Conservation (phyloP, 1,140 invertebrate genomes). For the Neodiprion lecontei region DNA sequence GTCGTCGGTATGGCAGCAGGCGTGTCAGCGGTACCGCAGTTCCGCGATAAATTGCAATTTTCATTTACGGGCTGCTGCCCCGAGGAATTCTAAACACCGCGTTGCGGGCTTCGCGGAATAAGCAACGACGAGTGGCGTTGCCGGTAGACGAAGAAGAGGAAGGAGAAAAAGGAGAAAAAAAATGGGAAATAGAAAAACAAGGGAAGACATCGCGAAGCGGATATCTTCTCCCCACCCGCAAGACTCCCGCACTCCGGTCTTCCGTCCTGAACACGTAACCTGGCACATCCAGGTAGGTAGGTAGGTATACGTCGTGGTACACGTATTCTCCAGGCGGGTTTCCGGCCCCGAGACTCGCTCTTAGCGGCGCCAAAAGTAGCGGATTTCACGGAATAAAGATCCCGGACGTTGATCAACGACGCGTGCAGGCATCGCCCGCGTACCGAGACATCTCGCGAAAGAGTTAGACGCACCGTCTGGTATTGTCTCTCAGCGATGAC, state of each 20-base stretch:
- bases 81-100: slow-evolving; percentile 1
- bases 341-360: background rate
- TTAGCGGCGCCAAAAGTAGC: background rate
- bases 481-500: too few species aligned
- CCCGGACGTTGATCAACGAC: background rate
- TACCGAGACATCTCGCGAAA: too few species aligned
- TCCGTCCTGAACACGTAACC: too few species aligned
- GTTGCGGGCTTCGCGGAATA: background rate
- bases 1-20: too few species aligned
- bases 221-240: background rate
- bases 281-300: too few species aligned
- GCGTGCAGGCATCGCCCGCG: background rate
- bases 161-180: background rate
- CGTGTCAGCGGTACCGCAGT: slow-evolving; percentile 3
- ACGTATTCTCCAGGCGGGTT: too few species aligned
- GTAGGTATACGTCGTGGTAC: too few species aligned
- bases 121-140: background rate
- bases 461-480: too few species aligned
- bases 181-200: too few species aligned
- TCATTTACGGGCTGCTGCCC: slow-evolving; percentile 1
- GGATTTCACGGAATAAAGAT: slow-evolving; percentile 1
- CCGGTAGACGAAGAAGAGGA: background rate
- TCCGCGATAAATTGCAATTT: slow-evolving; percentile 5
- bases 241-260: background rate
- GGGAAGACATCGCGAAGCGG: background rate